These are phyloP conservation scores for Trissolcus basalis DNA, from an alignment of 1,140 invertebrate species.

Conservation along the genomic window DNA sequence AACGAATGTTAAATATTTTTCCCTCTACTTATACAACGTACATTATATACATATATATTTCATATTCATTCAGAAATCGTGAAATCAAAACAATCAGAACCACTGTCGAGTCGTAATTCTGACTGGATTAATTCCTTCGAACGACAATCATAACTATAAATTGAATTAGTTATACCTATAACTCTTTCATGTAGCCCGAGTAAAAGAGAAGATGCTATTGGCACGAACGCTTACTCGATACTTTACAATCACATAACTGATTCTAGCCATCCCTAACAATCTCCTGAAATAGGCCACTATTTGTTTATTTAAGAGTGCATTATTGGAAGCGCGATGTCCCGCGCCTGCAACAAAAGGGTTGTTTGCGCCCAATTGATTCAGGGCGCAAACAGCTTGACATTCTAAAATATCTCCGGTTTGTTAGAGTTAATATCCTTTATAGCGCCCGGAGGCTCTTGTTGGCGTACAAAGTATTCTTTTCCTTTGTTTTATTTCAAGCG, in stretches of 20 bases:
- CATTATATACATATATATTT: too few species aligned
- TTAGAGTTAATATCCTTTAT: conserved; percentile 10
- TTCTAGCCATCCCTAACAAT: conserved; percentile 49
- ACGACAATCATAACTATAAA: conserved; percentile 1
- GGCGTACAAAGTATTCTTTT: conserved; percentile 69
- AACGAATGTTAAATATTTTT: too few species aligned
- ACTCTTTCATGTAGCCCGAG: too few species aligned
- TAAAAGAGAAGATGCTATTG: neutral
- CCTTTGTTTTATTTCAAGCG: conserved; percentile 28
- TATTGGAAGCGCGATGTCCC: conserved; percentile 13
- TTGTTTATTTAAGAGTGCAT: conserved; percentile 28
- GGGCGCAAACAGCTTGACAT: conserved; percentile 21
- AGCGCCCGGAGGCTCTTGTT: conserved; percentile 69
- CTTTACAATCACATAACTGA: conserved; percentile 22
- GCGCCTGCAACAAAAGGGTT: neutral
- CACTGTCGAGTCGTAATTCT: too few species aligned
- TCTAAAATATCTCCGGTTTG: conserved; percentile 45
- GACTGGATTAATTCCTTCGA: too few species aligned
- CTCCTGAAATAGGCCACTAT: conserved; percentile 55
- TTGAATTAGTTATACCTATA: too few species aligned
- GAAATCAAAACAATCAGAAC: too few species aligned
- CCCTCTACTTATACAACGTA: too few species aligned
- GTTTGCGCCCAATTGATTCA: conserved; percentile 26
- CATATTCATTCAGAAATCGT: too few species aligned
- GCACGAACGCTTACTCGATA: neutral